A percentile compares a stretch with the other conserved stretches of the same genome.
Conservation (phyloP, 2,113 vertebrate genomes). For the Paracanthobrama guichenoti region DNA sequence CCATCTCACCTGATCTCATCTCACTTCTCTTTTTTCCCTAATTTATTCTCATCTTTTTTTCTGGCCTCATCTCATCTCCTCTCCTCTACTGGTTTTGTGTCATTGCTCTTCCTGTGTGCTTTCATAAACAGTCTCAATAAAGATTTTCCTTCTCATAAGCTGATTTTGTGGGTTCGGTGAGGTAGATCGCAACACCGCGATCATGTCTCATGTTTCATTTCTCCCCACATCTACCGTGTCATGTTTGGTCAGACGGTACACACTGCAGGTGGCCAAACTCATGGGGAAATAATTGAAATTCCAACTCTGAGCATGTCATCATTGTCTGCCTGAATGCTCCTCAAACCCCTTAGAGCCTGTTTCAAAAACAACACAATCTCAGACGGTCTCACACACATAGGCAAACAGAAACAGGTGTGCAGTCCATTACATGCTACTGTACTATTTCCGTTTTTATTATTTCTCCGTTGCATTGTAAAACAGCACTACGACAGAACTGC, state of each 20-base stretch:
- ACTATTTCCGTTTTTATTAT: conserved; percentile 1
- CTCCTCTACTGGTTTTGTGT: not conserved
- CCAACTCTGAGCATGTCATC: not conserved
- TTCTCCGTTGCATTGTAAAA: not conserved
- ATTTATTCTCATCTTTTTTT: not conserved
- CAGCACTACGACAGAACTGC: not conserved
- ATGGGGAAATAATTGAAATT: conserved; percentile 12
- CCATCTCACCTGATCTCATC: not conserved
- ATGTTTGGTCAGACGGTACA: conserved; percentile 3
- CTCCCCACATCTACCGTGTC: conserved; percentile 55
- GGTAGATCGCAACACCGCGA: conserved; percentile 46
- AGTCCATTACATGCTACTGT: not conserved
- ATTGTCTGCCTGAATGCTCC: conserved; percentile 9
- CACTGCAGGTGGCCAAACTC: not conserved
- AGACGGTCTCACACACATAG: conserved; percentile 14
- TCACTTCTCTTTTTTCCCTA: not conserved
- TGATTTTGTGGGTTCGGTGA: conserved; percentile 10
- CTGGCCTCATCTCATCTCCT: not conserved
- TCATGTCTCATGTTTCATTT: no score
- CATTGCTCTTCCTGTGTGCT: not conserved
- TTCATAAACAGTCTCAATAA: not conserved
- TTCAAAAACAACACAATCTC: conserved; percentile 4
- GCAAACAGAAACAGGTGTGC: conserved; percentile 16
- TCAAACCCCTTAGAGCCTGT: conserved; percentile 2
- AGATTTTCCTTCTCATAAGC: no score